Evolutionary conservation across 1,140 invertebrate genomes (phyloP).

Genomic region (Eupeodes corollae): DNA sequence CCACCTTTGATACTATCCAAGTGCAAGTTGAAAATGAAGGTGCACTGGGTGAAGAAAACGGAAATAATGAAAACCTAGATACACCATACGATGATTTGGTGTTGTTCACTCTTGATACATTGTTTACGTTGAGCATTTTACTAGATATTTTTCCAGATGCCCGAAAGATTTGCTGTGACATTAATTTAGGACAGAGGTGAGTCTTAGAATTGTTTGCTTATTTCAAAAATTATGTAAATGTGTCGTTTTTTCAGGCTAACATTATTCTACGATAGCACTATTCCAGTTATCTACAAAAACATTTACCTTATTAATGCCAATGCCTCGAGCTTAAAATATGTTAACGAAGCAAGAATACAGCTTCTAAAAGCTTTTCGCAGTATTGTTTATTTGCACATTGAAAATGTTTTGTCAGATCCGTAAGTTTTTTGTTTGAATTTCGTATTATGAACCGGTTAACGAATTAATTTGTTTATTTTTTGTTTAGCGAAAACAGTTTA

Average conservation of each 20-base stretch:
- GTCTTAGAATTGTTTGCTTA: too few species aligned
- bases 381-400: conserved; percentile 18
- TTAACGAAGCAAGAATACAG: conserved; percentile 40
- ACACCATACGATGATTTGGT: conserved; percentile 53
- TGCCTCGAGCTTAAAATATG: conserved; percentile 21
- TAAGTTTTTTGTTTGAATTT: conserved; percentile 6
- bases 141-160: conserved; percentile 48
- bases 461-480: not conserved
- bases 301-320: conserved; percentile 28
- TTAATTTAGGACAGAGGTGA: conserved; percentile 25
- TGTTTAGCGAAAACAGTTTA: conserved; percentile 6
- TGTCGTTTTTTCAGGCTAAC: conserved; percentile 44
- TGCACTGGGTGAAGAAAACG: conserved; percentile 27
- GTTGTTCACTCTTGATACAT: conserved; percentile 57
- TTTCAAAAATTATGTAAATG: too few species aligned
- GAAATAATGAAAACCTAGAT: conserved; percentile 17
- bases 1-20: conserved; percentile 29
- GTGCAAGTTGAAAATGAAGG: conserved; percentile 32
- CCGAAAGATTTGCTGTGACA: conserved; percentile 21
- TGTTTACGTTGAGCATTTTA: conserved; percentile 53
- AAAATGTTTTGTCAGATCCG: conserved; percentile 26
- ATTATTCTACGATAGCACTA: conserved; percentile 50
- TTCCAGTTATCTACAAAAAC: conserved; percentile 51
- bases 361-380: conserved; percentile 38
- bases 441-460: too few species aligned